Conservation (phyloP, 2,888 invertebrate species). For the Cylindroiulus punctatus region DNA sequence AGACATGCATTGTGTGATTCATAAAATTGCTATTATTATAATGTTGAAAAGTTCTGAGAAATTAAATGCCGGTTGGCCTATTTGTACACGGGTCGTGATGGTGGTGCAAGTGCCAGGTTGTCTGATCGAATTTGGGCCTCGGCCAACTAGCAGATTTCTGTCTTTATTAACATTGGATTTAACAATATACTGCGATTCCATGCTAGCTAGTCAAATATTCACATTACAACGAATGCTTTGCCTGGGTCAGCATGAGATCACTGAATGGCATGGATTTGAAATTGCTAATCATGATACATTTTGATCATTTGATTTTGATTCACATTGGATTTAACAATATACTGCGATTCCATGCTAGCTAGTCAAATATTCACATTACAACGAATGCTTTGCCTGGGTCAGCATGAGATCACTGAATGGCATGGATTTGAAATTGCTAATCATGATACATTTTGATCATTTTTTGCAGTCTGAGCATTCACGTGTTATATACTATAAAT, state of each 20-base stretch:
- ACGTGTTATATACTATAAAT: no score
- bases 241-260: neutral
- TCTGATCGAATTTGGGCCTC: constrained; percentile 12
- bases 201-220: neutral
- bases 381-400: neutral
- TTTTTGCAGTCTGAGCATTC: no score
- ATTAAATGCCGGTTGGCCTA: constrained; percentile 27
- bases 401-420: neutral
- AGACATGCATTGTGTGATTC: constrained; percentile 10
- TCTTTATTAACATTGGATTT: neutral
- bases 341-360: neutral
- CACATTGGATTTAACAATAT: neutral
- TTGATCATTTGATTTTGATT: neutral
- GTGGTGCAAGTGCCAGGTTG: neutral
- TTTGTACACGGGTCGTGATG: neutral
- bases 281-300: neutral
- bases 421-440: neutral
- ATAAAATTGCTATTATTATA: neutral
- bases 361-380: neutral
- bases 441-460: neutral
- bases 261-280: neutral
- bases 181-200: neutral
- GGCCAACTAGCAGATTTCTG: neutral
- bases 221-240: neutral
- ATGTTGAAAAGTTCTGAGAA: neutral